Evolutionary conservation across 2,888 invertebrate species (phyloP).

Genomic region (Drosophila sordidapex): DNA sequence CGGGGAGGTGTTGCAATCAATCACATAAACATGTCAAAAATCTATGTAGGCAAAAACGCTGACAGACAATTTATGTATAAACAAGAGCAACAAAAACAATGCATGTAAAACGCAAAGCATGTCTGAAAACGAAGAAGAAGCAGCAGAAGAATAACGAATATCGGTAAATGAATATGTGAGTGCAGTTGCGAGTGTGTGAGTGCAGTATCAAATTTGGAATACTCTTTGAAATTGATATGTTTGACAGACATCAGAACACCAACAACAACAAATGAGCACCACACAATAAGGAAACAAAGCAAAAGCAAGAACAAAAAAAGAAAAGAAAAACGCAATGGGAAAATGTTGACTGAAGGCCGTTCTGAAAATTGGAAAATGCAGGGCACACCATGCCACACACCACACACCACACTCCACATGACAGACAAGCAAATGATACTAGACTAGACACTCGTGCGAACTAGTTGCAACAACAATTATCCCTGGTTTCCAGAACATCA

Average conservation of each 20-base stretch:
- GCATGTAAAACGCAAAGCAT: slow-evolving; percentile 16
- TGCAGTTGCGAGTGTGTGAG: slow-evolving; percentile 13
- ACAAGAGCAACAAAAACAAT: slow-evolving; percentile 44
- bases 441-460: background rate
- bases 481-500: background rate
- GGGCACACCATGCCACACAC: slow-evolving; percentile 1
- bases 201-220: slow-evolving; percentile 9
- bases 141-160: slow-evolving; percentile 30
- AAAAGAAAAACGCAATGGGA: slow-evolving; percentile 21
- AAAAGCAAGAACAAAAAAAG: slow-evolving; percentile 35
- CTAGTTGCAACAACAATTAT: background rate
- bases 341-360: slow-evolving; percentile 42
- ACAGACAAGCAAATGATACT: slow-evolving; percentile 23
- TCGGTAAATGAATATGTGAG: slow-evolving; percentile 5
- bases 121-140: slow-evolving; percentile 4
- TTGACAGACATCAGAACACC: slow-evolving; percentile 69
- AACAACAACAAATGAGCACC: slow-evolving; percentile 36
- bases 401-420: background rate
- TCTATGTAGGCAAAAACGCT: slow-evolving; percentile 68
- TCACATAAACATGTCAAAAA: slow-evolving; percentile 73
- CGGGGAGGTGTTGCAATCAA: slow-evolving; percentile 61
- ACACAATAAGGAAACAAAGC: background rate
- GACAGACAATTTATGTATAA: slow-evolving; percentile 74
- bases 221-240: slow-evolving; percentile 73
- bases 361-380: slow-evolving; percentile 45